Conservation (phyloP, 2,888 invertebrate species). For the Lamellibrachia satsuma region DNA sequence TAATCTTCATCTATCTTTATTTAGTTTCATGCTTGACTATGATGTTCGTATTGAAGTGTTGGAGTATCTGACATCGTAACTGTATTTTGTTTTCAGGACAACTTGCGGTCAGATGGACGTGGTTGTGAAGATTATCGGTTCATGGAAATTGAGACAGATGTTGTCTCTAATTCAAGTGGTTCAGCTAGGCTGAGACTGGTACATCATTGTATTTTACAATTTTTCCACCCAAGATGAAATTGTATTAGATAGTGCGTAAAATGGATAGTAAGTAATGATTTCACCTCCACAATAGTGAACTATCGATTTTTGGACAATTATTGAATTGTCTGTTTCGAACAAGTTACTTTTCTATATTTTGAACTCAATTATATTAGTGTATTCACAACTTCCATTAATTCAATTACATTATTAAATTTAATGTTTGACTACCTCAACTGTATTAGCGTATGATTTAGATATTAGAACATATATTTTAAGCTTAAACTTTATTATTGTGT, state of each 20-base stretch:
- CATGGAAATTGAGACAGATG: conserved; percentile 66
- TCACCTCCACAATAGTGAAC: no score
- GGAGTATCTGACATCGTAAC: neutral
- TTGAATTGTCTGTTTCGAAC: no score
- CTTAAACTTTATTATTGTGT: conserved; percentile 18
- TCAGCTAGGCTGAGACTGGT: conserved; percentile 67
- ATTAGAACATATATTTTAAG: neutral
- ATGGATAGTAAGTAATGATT: neutral
- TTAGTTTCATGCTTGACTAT: no score
- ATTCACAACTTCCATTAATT: no score
- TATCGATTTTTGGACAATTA: no score
- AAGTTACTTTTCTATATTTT: no score
- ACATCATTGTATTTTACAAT: conserved; percentile 17
- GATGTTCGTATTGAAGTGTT: neutral
- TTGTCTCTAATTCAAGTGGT: conserved; percentile 66
- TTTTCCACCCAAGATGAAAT: neutral
- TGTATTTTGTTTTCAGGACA: conserved; percentile 33
- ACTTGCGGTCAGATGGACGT: conserved; percentile 73
- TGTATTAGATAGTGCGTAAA: neutral
- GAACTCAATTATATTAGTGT: no score
- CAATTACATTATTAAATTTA: no score
- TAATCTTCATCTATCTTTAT: no score
- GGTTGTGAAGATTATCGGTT: conserved; percentile 66
- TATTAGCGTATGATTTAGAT: no score
- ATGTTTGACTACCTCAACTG: no score